These are phyloP conservation scores for Asarcornis scutulata DNA, from an alignment of 2,113 vertebrate genomes.

Conservation along the genomic window DNA sequence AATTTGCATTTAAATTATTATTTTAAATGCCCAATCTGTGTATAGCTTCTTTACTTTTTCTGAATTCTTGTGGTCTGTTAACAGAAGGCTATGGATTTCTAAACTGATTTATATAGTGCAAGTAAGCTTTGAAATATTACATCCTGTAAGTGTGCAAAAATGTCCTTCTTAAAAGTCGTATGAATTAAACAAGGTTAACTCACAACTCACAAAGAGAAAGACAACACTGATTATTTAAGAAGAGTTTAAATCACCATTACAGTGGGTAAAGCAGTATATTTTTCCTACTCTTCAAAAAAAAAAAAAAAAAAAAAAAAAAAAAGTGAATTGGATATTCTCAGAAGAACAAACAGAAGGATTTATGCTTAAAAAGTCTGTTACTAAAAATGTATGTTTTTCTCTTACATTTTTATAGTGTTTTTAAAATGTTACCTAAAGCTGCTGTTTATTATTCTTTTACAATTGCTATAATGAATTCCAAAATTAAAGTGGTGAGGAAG, in stretches of 20 bases:
- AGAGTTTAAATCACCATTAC: neutral
- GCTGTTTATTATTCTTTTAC: neutral
- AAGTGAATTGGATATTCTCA: neutral
- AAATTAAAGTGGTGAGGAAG: neutral
- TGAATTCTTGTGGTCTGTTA: neutral
- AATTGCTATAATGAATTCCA: neutral
- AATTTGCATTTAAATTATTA: neutral
- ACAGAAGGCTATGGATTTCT: neutral
- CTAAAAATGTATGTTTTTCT: neutral
- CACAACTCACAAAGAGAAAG: neutral
- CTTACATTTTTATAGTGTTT: neutral
- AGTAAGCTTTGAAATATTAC: neutral
- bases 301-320: neutral
- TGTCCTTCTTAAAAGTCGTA: neutral
- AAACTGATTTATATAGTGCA: neutral
- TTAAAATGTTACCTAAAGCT: neutral
- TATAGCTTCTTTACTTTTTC: neutral
- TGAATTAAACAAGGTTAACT: neutral
- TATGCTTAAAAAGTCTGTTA: no score
- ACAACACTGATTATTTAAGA: neutral
- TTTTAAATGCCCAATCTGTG: neutral
- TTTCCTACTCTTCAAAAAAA: neutral
- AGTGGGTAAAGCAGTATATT: neutral
- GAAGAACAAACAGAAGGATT: neutral
- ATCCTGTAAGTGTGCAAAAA: neutral